Conservation (phyloP, 2,797 vertebrate species). For the Cynodonichthys magdalenae region DNA sequence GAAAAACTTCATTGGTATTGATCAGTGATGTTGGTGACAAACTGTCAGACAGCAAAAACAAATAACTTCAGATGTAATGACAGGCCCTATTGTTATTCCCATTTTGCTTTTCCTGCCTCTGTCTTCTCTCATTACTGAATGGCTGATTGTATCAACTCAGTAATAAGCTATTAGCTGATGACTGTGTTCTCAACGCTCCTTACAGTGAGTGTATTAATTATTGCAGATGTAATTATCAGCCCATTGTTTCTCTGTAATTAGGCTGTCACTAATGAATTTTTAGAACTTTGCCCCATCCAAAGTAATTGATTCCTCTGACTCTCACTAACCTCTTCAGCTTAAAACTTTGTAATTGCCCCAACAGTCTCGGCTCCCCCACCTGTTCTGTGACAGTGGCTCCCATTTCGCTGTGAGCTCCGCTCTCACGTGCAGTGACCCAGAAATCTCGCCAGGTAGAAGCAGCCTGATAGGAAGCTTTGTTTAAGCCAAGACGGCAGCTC, state of each 20-base stretch:
- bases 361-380: constrained; percentile 26
- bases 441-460: constrained; percentile 59
- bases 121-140: constrained; percentile 60
- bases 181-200: constrained; percentile 62
- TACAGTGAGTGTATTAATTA: constrained; percentile 76
- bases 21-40: not conserved
- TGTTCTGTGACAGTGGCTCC: constrained; percentile 43
- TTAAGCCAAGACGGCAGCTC: constrained; percentile 33
- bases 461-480: constrained; percentile 53
- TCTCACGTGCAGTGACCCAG: constrained; percentile 52
- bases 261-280: constrained; percentile 77
- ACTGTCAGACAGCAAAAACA: not conserved
- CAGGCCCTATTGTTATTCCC: constrained; percentile 2
- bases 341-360: constrained; percentile 51
- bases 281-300: constrained; percentile 54
- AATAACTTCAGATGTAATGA: constrained; percentile 10
- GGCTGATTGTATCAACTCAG: constrained; percentile 71
- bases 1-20: not conserved
- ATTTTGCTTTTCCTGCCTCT: constrained; percentile 23
- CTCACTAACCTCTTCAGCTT: constrained; percentile 66
- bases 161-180: constrained; percentile 72
- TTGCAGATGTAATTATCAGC: constrained; percentile 77
- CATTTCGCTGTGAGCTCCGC: constrained; percentile 44
- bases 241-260: constrained; percentile 76
- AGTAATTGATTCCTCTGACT: constrained; percentile 75